phyloP scores from a whole-genome alignment of 2,888 invertebrate genomes.

The Cheilosia pagana region DNA sequence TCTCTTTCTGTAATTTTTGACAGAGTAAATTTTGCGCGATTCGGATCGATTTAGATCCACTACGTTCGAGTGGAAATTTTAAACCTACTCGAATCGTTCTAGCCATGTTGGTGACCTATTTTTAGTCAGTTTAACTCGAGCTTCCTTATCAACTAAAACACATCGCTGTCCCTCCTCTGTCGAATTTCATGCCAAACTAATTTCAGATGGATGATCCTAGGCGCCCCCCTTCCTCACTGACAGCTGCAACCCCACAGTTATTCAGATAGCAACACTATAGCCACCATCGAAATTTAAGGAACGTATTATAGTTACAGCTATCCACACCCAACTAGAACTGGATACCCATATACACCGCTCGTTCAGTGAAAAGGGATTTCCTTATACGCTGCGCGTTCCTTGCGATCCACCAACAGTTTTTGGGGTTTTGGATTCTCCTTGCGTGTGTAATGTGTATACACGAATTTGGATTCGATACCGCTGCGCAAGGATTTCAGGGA shows the following conservation, averaged over 20 bases:
- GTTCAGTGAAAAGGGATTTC: background rate
- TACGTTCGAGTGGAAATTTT: too few species aligned
- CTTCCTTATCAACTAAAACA: too few species aligned
- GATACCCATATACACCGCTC: background rate
- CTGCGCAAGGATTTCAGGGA: conserved; percentile 27
- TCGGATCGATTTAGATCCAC: too few species aligned
- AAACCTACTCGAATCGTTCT: too few species aligned
- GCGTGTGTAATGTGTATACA: conserved; percentile 3
- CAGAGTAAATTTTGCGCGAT: too few species aligned
- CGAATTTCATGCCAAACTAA: background rate
- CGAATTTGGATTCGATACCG: conserved; percentile 44
- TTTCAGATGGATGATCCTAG: background rate
- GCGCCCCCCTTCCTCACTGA: background rate
- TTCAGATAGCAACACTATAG: background rate
- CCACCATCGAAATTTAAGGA: conserved; percentile 3
- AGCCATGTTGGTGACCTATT: too few species aligned
- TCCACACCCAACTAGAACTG: background rate
- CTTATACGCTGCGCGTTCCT: background rate
- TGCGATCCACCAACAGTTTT: background rate
- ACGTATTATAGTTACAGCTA: background rate
- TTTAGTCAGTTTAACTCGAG: too few species aligned
- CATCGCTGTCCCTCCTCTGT: too few species aligned
- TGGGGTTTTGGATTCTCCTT: conserved; percentile 7
- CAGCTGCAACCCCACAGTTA: background rate
- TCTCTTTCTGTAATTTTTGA: too few species aligned